A percentile compares a stretch with the other conserved stretches of the same genome.
These are phyloP conservation scores for Aplodontia rufa DNA, from an alignment of 2,113 vertebrate species.

Conservation along the genomic window DNA sequence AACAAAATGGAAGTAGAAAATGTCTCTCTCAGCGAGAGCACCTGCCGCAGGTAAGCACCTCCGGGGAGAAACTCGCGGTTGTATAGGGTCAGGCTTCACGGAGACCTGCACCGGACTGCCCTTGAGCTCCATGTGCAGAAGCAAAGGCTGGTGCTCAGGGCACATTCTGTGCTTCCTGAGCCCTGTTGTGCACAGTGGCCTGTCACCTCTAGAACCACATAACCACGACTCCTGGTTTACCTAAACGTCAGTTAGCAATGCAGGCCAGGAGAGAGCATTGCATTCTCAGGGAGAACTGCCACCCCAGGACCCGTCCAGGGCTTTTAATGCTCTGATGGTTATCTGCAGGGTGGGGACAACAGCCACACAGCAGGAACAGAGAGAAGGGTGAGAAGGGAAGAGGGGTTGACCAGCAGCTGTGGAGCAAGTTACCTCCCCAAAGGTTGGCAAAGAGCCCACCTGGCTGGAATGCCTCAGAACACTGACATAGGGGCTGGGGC, in stretches of 20 bases:
- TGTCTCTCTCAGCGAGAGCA: not conserved
- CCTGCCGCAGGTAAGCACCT: too few species aligned
- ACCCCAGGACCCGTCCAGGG: not conserved
- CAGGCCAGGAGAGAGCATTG: not conserved
- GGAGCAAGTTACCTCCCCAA: not conserved
- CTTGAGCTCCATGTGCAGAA: too few species aligned
- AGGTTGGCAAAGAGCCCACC: not conserved
- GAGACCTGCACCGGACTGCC: too few species aligned
- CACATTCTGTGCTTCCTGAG: not conserved
- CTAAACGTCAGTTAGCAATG: not conserved
- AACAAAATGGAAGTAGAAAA: not conserved
- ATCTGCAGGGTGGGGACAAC: not conserved
- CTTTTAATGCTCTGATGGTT: not conserved
- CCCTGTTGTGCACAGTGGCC: not conserved
- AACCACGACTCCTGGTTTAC: not conserved
- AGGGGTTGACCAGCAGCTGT: not conserved
- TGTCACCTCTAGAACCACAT: not conserved
- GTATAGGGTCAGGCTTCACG: not conserved
- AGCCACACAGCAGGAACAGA: conserved; percentile 23
- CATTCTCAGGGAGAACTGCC: not conserved
- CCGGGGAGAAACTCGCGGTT: not conserved
- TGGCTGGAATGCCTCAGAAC: not conserved
- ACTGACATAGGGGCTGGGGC: too few species aligned
- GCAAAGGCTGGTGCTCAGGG: not conserved
- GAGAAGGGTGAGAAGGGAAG: conserved; percentile 16